Evolutionary conservation across 2,797 vertebrate species (phyloP).

Genomic region (Philypnodon macrostomus): DNA sequence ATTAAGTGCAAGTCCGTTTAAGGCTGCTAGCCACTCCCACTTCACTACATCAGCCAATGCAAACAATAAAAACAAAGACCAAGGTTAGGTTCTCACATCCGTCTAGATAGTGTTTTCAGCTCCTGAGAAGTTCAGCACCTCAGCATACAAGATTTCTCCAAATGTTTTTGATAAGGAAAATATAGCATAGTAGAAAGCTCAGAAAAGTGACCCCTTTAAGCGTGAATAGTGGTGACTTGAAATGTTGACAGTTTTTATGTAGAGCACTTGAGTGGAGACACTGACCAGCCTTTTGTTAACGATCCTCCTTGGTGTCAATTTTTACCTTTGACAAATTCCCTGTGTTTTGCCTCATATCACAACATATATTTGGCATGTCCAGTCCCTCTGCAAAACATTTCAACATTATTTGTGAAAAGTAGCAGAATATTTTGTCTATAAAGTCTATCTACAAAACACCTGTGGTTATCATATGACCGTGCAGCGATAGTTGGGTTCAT

Average conservation of each 20-base stretch:
- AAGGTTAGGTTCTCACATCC: too few species aligned
- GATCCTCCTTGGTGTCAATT: too few species aligned
- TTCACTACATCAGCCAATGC: too few species aligned
- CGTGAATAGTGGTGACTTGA: slow-evolving; percentile 2
- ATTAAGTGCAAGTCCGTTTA: too few species aligned
- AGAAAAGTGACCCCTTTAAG: too few species aligned
- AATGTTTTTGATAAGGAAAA: too few species aligned
- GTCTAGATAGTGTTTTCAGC: neutral
- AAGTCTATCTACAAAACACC: neutral
- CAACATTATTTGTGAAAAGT: slow-evolving; percentile 3
- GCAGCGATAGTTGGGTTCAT: slow-evolving; percentile 58
- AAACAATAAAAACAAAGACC: too few species aligned
- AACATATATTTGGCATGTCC: neutral
- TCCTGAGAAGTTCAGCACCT: too few species aligned
- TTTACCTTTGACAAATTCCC: too few species aligned
- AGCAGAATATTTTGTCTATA: neutral
- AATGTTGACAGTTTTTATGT: slow-evolving; percentile 7
- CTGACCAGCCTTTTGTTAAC: slow-evolving; percentile 1
- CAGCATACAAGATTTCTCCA: too few species aligned
- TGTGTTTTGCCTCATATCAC: slow-evolving; percentile 14
- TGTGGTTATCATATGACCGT: slow-evolving; percentile 57
- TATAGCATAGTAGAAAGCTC: too few species aligned
- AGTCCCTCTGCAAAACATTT: neutral
- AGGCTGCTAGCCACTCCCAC: too few species aligned
- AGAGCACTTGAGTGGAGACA: slow-evolving; percentile 6